Evolutionary conservation across 2,113 vertebrate species (phyloP), one percentile per base, ranked within the genome.

Genomic region (Trichechus manatus): DNA sequence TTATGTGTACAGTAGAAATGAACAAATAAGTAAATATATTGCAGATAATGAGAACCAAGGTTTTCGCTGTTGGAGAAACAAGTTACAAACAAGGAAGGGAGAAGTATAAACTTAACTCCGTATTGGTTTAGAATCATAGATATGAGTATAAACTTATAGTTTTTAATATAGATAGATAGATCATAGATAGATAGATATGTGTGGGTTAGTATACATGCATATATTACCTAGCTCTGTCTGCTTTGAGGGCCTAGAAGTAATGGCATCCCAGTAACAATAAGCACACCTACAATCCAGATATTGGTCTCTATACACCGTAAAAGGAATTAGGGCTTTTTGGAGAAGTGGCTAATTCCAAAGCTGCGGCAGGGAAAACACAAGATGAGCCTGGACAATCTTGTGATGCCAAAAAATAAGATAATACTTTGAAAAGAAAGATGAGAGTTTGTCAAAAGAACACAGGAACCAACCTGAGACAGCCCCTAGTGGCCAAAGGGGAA

Each of bases 81-180:
- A 29, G 22, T 64, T 56, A 72, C 22, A 85, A 64, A 84, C 36
- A 78, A 95, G 66, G 78, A 93, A 80, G 81, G 31, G 56, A 14
- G 78, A 44, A 47, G 23, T 79, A 44, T 74, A 68, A 93, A 93
- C 79, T 82, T 14, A 78, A 22, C 80, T 33, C 87, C 36, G 25
- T 61, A 95, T 78, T 86, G 36, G 77, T 83, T 61, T 91, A 72
- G 92, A 97, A 75, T 91, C 78, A 75, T 22, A 93, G 72, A 50
- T 78, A 64, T 89, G 31, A 3, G 4, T 25, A 72, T 75, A 68
- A 59, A 96, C 33, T 47, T 39, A 39, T 1, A 22, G 53, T 47
- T 64, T 90, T 82, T 68, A 64, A 92, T 44, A 59, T 56, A 79
- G 5, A 47, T 42, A 53, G 33, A 53, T 39, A 39, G 3, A 39